Conservation (phyloP, 2,113 vertebrate species). For the Irena cyanogastra region DNA sequence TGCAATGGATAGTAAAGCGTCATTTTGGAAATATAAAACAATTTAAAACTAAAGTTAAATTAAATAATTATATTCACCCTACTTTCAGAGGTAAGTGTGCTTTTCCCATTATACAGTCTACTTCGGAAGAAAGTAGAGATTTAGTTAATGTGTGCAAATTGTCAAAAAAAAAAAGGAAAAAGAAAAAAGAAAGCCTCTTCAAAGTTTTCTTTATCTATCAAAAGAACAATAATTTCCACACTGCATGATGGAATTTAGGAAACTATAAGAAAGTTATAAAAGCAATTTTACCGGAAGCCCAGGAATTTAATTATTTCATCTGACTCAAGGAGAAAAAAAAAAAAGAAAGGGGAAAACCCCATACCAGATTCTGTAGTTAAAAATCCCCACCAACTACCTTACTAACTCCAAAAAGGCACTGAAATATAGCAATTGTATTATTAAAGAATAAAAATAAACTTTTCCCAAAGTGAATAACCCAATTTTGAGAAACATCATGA, state of each 20-base stretch:
- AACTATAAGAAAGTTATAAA: background rate
- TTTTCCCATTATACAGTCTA: background rate
- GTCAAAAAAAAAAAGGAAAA: background rate
- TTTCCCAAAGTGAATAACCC: background rate
- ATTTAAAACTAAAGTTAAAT: background rate
- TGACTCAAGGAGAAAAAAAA: background rate
- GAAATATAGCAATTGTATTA: background rate
- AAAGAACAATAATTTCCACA: background rate
- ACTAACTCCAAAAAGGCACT: background rate
- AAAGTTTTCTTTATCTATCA: background rate
- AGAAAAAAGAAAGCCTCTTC: background rate
- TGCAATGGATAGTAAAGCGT: background rate
- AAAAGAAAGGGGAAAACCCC: accelerated
- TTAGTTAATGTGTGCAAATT: background rate
- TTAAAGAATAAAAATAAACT: background rate
- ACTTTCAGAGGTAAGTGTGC: background rate
- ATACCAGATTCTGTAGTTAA: background rate
- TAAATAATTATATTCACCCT: background rate
- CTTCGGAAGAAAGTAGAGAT: background rate
- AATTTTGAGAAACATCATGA: background rate
- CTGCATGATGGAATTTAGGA: background rate
- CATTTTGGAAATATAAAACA: background rate
- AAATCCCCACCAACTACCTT: background rate
- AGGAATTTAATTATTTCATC: background rate
- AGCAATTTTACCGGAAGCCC: background rate